Evolutionary conservation across 1,140 invertebrate genomes (phyloP).

Genomic region (Trichoplusia ni): DNA sequence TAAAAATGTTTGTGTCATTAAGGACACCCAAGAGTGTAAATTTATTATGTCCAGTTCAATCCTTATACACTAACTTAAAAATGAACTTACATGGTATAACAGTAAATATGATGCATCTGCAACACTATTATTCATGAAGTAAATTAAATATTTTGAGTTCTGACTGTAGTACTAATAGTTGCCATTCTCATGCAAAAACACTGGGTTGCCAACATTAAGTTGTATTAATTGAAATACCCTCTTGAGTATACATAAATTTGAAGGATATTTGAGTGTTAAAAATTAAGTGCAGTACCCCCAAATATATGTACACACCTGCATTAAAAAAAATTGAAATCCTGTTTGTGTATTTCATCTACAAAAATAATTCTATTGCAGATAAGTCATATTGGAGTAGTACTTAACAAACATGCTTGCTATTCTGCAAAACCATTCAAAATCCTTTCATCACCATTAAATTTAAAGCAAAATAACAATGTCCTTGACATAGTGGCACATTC

Average conservation of each 20-base stretch:
- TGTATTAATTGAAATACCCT: too few species aligned
- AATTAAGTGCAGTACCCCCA: not conserved
- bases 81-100: slow-evolving; percentile 34
- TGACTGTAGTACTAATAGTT: too few species aligned
- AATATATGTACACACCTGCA: not conserved
- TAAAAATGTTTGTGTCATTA: not conserved
- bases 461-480: slow-evolving; percentile 48
- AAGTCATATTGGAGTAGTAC: slow-evolving; percentile 36
- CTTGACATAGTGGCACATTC: slow-evolving; percentile 30
- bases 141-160: too few species aligned
- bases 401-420: slow-evolving; percentile 19
- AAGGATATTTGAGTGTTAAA: not conserved
- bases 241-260: too few species aligned
- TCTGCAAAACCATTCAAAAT: slow-evolving; percentile 38
- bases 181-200: too few species aligned
- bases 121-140: slow-evolving; percentile 21
- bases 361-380: slow-evolving; percentile 38
- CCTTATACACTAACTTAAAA: slow-evolving; percentile 43
- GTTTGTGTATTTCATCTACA: too few species aligned
- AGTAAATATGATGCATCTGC: slow-evolving; percentile 31
- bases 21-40: slow-evolving; percentile 4
- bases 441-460: slow-evolving; percentile 43
- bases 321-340: not conserved
- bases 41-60: slow-evolving; percentile 37
- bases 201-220: too few species aligned